A percentile compares a stretch with the other conserved stretches of the same genome.
These are phyloP conservation scores for Chaenogobius annularis DNA, from an alignment of 2,113 vertebrate species.

Conservation along the genomic window DNA sequence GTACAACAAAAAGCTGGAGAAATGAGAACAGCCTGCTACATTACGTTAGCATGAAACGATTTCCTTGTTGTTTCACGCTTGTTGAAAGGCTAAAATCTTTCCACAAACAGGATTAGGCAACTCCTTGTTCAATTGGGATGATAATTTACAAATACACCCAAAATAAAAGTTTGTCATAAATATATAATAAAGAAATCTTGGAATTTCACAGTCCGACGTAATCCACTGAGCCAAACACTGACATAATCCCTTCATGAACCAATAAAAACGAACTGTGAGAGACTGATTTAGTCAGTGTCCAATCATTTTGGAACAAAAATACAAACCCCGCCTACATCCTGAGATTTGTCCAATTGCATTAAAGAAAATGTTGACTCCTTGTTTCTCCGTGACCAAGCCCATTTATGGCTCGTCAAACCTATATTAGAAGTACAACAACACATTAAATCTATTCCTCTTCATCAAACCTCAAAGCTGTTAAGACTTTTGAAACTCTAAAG, in stretches of 20 bases:
- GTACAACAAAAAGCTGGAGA: conserved; percentile 15
- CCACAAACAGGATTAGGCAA: neutral
- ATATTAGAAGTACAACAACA: too few species aligned
- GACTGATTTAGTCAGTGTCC: conserved; percentile 20
- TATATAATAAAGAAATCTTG: conserved; percentile 24
- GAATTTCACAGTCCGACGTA: conserved; percentile 50
- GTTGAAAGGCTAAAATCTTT: conserved; percentile 12
- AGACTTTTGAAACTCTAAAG: too few species aligned
- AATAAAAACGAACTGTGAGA: conserved; percentile 19
- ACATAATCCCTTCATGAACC: conserved; percentile 48
- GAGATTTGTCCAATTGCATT: conserved; percentile 36
- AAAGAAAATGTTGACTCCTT: neutral
- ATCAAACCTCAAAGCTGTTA: too few species aligned
- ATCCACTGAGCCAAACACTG: conserved; percentile 39
- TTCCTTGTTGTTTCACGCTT: conserved; percentile 49
- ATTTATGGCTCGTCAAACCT: neutral
- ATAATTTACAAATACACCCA: neutral
- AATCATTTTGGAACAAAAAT: conserved; percentile 21
- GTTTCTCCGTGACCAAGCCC: conserved; percentile 25
- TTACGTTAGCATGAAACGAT: conserved; percentile 55
- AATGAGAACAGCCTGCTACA: conserved; percentile 66
- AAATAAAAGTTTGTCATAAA: conserved; percentile 15
- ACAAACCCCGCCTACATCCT: neutral
- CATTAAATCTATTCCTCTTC: too few species aligned
- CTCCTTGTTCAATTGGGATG: neutral